Evolutionary conservation across 2,113 vertebrate genomes (phyloP), one percentile per base, ranked within the genome.

Genomic region (Alethe castanea): DNA sequence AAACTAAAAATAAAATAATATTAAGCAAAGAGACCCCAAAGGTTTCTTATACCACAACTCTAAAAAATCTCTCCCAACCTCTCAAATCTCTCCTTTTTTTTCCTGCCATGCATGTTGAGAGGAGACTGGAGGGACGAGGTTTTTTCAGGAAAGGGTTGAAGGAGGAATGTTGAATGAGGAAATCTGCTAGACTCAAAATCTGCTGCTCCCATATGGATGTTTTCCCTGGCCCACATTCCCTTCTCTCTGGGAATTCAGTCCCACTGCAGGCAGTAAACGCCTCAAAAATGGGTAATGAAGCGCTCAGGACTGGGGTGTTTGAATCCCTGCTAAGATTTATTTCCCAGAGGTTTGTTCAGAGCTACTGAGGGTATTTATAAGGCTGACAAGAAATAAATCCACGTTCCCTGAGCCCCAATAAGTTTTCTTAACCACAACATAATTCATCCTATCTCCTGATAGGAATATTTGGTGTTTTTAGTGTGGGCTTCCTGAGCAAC

Each of bases 341-440:
- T 90, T 96, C 72, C 76, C 78, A 88, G 61, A 28, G 40, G 40
- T n/a, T 95, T 72, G 50, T 86, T 93, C 88, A 86, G 77, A 83
- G 88, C 67, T 97, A 86, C 69, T 88, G 92, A 88, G 38, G 65
- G 86, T 64, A 81, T 90, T 70, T 81, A 56, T 92, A 86, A 70
- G n/a, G 60, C 65, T 92, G 86, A 80, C 80, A 94, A 53, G 56
- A 88, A 83, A 90, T 92, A 95, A 95, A 95, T 95, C 84, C 74
- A 94, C 25, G 1, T 74, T 92, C 81, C 81, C 84, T 47, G 44
- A 91, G 72, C 72, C 80, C 83, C 26, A 91, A 13, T 92, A 88
- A 60, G 40, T 94, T 96, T 93, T 62, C 69, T 60, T 88, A 94
- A 92, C 91, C 23, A 6, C 56, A 62, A 5, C 20, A 73, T 94